Base-by-base conservation (phyloP, 2,888 invertebrate genomes). In the Synergus umbraculus region DNA sequence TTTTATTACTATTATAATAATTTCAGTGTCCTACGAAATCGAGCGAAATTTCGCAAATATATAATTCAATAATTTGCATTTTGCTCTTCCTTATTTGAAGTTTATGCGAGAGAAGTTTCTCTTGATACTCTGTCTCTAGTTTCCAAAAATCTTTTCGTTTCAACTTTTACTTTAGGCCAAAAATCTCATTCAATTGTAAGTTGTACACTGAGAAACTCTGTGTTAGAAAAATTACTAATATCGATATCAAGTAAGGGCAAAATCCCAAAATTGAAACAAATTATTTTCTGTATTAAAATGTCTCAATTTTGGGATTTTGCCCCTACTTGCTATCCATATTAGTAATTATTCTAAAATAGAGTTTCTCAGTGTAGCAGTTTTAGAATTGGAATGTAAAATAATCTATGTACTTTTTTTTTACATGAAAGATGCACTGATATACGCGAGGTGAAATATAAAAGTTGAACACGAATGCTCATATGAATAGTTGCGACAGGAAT, bases 401-500 rank as follows among this genome's bases (percentile, higher is more conserved):
- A 15, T 65, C 8, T 41, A 12, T 41, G 15, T 41, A 37, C n/a
- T 22, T 22, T 22, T 65, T 29, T 37, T 41, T 41, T 65, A 41
- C 15, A 18, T 44, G 41, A 4, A 29, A 15, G 15, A 15, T 29
- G 49, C 29, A 13, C 29, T 41, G 37, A 54, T 76, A 58, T 43
- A 81, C 78, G 81, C 79, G 80, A 83, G 79, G 81, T 73, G 80
- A 83, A 83, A 58, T 58, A 81, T 81, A 80, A 79, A 79, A 78
- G 78, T 58, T 81, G 76, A 78, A 67, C 43, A 76, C 29, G 37
- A 76, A 60, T 76, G 67, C 49, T 79, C 67, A 67, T 80, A 79
- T 77, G 41, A 77, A 80, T 79, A 69, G 76, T 83, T 81, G 81
- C 83, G 81, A 81, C 79, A 81, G 80, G 80, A 83, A 81, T 77